Base-by-base conservation (phyloP, 2,113 vertebrate species). In the Perccottus glenii region DNA sequence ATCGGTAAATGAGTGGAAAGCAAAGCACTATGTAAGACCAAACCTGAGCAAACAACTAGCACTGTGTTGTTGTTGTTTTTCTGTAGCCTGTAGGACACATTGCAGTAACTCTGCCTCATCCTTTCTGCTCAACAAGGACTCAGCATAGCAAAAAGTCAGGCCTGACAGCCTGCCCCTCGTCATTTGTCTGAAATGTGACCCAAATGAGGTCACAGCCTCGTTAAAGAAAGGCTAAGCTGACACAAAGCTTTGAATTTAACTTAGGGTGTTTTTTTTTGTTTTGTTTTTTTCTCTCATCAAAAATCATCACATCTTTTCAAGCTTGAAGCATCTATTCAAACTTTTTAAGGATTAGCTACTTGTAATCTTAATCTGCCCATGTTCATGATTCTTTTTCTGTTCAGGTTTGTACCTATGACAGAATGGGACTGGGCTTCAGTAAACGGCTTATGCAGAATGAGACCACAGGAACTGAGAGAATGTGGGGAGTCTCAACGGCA, bases 391-490 rank as follows among this genome's bases (percentile, higher is more conserved):
- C 11, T 55, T 4, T 71, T 81, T 65, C 3, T 80, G 42, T 40
- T 69, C 64, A 94, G 93, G 92, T 94, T 32, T 94, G 93, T 45
- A 83, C 88, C 45, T 94, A 92, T 80, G 93, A 94, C 83, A 83
- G 93, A 64, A 91, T 88, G 67, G 93, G 93, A 35, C 81, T 94
- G 53, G 93, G 93, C 48, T 94, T 94, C 75, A 94, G 92, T 83
- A 91, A 85, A 71, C 85, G 89, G 60, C 48, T 84, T 33, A 74
- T 91, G 64, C 89, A 85, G 75, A 93, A 93, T 50, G 91, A 93
- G 65, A 91, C 88, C 45, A 92, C 85, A 2, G 92, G 87, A 69
- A 87, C 87, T 15, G 92, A 94, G 78, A 93, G 90, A 48, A 81
- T 91, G 55, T 94, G 93, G 93, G 78, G 84, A 46, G 50, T 77